These are phyloP conservation scores for Tauraco hartlaubi DNA, from an alignment of 2,797 vertebrate genomes.

Conservation along the genomic window DNA sequence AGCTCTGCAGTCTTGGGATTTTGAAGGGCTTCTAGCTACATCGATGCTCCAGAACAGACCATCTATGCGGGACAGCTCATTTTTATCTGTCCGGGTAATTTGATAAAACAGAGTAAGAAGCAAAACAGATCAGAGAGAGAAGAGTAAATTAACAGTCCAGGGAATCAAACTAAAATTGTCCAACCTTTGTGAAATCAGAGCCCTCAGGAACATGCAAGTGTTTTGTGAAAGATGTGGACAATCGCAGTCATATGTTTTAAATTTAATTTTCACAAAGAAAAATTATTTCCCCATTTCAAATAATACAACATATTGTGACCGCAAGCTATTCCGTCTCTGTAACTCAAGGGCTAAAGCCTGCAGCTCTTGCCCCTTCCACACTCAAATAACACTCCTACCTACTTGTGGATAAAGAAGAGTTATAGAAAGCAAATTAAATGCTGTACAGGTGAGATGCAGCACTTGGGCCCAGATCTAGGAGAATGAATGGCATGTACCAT, in stretches of 20 bases:
- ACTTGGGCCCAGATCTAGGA: neutral
- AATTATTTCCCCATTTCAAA: slow-evolving; percentile 39
- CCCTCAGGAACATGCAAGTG: neutral
- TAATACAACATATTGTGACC: slow-evolving; percentile 40
- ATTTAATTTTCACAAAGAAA: slow-evolving; percentile 42
- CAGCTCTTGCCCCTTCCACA: slow-evolving; percentile 35
- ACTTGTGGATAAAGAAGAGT: slow-evolving; percentile 8
- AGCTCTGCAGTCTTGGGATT: neutral
- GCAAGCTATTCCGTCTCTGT: neutral
- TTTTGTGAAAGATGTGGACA: slow-evolving; percentile 6
- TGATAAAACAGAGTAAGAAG: neutral
- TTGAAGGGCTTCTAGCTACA: neutral
- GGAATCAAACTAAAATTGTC: neutral
- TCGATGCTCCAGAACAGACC: neutral
- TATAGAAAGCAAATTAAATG: neutral
- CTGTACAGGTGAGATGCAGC: neutral
- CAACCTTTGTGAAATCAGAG: neutral
- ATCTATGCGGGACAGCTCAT: neutral
- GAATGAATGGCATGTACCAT: neutral
- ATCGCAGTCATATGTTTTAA: neutral
- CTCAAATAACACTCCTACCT: slow-evolving; percentile 48
- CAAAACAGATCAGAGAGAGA: neutral
- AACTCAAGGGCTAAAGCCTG: slow-evolving; percentile 42
- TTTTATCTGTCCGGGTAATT: neutral
- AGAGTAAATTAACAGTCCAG: neutral